phyloP scores from a whole-genome alignment of 2,797 vertebrate species.

The Helostoma temminkii region DNA sequence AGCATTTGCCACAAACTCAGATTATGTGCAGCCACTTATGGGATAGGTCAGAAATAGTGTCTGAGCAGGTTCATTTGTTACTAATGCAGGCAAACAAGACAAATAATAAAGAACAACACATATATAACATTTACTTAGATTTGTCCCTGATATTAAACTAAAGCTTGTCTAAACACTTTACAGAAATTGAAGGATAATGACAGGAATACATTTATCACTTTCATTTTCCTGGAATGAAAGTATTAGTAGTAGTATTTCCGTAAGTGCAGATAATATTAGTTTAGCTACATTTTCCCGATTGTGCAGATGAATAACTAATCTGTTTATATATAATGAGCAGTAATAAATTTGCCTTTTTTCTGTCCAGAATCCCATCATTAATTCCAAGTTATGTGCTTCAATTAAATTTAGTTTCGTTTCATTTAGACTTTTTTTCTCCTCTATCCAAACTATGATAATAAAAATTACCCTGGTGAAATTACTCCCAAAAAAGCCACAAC shows the following conservation, averaged over 20 bases:
- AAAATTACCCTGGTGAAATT: slow-evolving; percentile 37
- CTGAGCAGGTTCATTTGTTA: slow-evolving; percentile 10
- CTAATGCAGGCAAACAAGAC: slow-evolving; percentile 40
- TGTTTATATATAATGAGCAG: neutral
- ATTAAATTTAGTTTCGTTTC: slow-evolving; percentile 29
- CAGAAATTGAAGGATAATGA: neutral
- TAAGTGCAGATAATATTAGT: neutral
- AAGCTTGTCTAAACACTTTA: neutral
- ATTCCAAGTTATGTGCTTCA: slow-evolving; percentile 25
- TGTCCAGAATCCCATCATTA: neutral
- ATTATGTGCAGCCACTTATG: slow-evolving; percentile 19
- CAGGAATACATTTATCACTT: neutral
- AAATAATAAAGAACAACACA: neutral
- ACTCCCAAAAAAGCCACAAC: slow-evolving; percentile 9
- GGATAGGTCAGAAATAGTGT: slow-evolving; percentile 12
- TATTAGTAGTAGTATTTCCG: no score
- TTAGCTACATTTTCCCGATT: neutral
- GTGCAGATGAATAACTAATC: neutral
- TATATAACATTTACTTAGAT: neutral
- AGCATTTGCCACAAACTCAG: slow-evolving; percentile 37
- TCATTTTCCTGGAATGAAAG: neutral
- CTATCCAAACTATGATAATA: slow-evolving; percentile 38
- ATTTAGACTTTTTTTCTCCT: neutral
- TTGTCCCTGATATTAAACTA: neutral
- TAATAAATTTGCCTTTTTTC: neutral